These are phyloP conservation scores for Danio tinwini DNA, from an alignment of 2,797 vertebrate species.

Conservation along the genomic window DNA sequence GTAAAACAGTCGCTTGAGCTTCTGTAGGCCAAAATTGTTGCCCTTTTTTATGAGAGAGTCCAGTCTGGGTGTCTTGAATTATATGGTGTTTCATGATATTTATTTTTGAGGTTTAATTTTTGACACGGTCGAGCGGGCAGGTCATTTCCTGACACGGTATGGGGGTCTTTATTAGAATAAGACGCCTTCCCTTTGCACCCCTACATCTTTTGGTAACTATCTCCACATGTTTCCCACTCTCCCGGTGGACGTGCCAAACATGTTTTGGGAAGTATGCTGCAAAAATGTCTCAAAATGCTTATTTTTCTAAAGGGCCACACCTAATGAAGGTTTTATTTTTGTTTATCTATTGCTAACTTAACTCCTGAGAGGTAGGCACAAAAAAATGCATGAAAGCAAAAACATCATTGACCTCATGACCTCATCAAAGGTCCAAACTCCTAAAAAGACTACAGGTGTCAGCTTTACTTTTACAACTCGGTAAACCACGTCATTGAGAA, in stretches of 20 bases:
- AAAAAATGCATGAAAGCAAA: slow-evolving; percentile 25
- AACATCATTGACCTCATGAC: slow-evolving; percentile 31
- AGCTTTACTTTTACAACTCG: not conserved
- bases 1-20: slow-evolving; percentile 52
- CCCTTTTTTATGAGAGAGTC: slow-evolving; percentile 63
- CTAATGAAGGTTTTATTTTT: slow-evolving; percentile 42
- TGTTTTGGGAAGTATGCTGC: slow-evolving; percentile 22
- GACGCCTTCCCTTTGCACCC: slow-evolving; percentile 49
- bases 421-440: slow-evolving; percentile 9
- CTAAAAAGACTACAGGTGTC: slow-evolving; percentile 21
- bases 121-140: slow-evolving; percentile 60
- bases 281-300: slow-evolving; percentile 40
- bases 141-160: slow-evolving; percentile 75
- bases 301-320: slow-evolving; percentile 41
- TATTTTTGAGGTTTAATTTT: slow-evolving; percentile 66
- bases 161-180: slow-evolving; percentile 60
- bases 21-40: slow-evolving; percentile 48
- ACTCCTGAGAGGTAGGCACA: slow-evolving; percentile 21
- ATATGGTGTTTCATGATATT: slow-evolving; percentile 70
- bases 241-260: slow-evolving; percentile 15
- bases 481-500: not conserved
- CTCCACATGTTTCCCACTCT: slow-evolving; percentile 62
- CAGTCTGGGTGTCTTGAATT: slow-evolving; percentile 69
- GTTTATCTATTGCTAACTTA: slow-evolving; percentile 25
- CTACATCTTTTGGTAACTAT: slow-evolving; percentile 68